phyloP scores from a whole-genome alignment of 64 coral and sea anemone genomes.

The Pocillopora damicornis region DNA sequence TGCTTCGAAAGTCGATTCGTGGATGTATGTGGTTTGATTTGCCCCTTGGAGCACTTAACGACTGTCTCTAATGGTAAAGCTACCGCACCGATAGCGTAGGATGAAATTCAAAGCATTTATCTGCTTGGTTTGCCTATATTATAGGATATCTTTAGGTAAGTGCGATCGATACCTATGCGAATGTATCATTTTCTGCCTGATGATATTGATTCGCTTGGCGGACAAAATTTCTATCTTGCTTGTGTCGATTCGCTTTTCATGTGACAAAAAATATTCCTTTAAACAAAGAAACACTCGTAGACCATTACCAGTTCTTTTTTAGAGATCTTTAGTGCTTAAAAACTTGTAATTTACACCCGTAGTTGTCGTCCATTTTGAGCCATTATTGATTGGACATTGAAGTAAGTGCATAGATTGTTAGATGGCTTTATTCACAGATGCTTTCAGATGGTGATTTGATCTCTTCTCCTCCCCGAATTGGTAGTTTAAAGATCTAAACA shows the following conservation, averaged over 20 bases:
- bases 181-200: background rate
- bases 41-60: conserved; percentile 11
- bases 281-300: conserved; percentile 18
- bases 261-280: conserved; percentile 11
- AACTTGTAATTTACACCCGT: conserved; percentile 36
- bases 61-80: conserved; percentile 38
- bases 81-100: conserved; percentile 49
- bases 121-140: conserved; percentile 32
- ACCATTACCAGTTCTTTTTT: background rate
- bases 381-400: conserved; percentile 23
- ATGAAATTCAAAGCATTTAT: conserved; percentile 52
- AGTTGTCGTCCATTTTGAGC: conserved; percentile 37
- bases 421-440: background rate
- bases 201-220: conserved; percentile 31
- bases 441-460: background rate
- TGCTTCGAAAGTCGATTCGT: background rate
- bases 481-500: background rate
- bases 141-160: conserved; percentile 37
- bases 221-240: conserved; percentile 10
- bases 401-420: conserved; percentile 3
- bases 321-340: conserved; percentile 25
- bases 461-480: background rate
- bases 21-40: conserved; percentile 24
- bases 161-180: conserved; percentile 17
- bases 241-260: conserved; percentile 19